Base-by-base conservation (phyloP, 2,113 vertebrate species). In the Thomomys bottae region DNA sequence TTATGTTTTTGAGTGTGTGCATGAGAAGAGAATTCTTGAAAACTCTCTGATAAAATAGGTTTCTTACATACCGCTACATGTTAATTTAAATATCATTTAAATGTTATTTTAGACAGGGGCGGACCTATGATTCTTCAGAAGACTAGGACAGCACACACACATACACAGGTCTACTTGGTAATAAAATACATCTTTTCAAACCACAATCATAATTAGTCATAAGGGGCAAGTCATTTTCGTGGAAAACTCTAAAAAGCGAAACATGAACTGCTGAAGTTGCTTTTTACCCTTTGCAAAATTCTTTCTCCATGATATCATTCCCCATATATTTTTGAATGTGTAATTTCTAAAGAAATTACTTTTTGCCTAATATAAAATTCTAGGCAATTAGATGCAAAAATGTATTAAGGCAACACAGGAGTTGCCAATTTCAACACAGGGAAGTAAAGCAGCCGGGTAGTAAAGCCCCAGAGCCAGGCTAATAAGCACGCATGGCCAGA, bases 281-380 rank as follows among this genome's bases (percentile, higher is more conserved):
- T 85, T 94, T 96, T 79, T 89, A 73, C 84, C 93, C 81, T 87
- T 88, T 95, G 63, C 38, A 95, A 87, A 54, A 97, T 96, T 95
- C 96, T 87, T 97, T 90, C 87, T 95, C 8, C 45, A 92, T 97
- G 94, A 96, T 88, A 84, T 96, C 87, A 95, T 79, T 82, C 89
- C 71, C 75, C 78, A 8, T 95, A 92, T 96, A 95, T 87, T 93
- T 96, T 91, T 92, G 92, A 93, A 95, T 92, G 84, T 77, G 75
- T 95, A 54, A 94, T 95, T 95, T 97, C 54, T 87, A 95, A 92
- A 92, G 94, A 94, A 95, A 95, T 97, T 95, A 94, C 82, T 95
- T 95, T 95, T 92, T 89, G 45, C 91, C 94, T 95, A 94, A 95
- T 92, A 95, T 94, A 93, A 96, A 94, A 96, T 93, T 93, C 42